Evolutionary conservation across 2,113 vertebrate species (phyloP), one percentile per base, ranked within the genome.

Genomic region (Halichoerus grypus): DNA sequence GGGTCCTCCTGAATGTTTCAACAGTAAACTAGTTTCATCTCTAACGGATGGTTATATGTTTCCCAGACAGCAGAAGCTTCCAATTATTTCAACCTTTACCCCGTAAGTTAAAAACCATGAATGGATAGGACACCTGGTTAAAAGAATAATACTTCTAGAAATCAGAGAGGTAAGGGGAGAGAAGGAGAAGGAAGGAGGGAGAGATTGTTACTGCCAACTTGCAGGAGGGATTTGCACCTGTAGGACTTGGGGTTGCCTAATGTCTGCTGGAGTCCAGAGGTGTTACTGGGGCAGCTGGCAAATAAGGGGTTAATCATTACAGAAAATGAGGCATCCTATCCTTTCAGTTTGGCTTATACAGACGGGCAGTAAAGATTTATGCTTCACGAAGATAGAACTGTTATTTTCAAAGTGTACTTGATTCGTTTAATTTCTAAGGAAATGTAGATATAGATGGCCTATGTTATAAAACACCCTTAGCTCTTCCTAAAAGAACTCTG

Each of bases 301-400:
- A 96, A 82, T 79, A 97, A 93, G 59, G 98, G 96, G 91, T 97
- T 98, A 98, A 98, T 98, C 96, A 97, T 98, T 97, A 97, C 97
- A 94, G 89, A 96, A 88, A 95, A 77, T 19, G 8, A 42, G 89
- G 85, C 7, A 72, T 93, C 88, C 5, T 96, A 97, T 95, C 97
- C 96, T 95, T 97, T 95, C 97, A 96, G 97, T 94, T 97, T 97
- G 94, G 80, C 90, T 97, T 96, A 96, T 96, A 59, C 87, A 63
- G 95, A 96, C 88, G n/a, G 94, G 94, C 92, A 96, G 95, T 97
- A 97, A 98, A 97, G 81, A 97, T 97, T 97, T 96, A 96, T 95
- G 89, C 94, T 95, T 94, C 42, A 72, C 46, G n/a, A 79, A 69
- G 65, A 63, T 88, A 69, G 84, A 89, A 92, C 53, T 86, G 39